Conservation (phyloP, 2,888 invertebrate species). For the Carcina quercana region DNA sequence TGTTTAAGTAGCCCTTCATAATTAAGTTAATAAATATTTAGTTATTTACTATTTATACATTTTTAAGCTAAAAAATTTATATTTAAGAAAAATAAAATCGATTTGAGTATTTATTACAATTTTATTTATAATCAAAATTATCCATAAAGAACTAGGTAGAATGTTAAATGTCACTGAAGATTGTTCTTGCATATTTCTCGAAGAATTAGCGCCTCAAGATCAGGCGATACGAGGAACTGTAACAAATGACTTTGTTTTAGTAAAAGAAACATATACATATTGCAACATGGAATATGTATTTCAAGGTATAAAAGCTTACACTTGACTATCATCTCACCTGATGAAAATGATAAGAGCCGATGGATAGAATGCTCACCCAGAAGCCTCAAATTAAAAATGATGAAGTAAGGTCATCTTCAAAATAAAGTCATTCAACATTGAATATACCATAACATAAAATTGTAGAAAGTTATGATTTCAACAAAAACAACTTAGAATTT, state of each 20-base stretch:
- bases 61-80: slow-evolving; percentile 19
- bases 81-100: slow-evolving; percentile 19
- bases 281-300: no score
- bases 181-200: slow-evolving; percentile 62
- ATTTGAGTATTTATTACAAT: slow-evolving; percentile 24
- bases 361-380: no score
- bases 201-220: slow-evolving; percentile 44
- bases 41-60: slow-evolving; percentile 16
- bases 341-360: no score
- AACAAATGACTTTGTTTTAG: slow-evolving; percentile 31
- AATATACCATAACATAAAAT: no score
- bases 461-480: no score
- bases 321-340: no score
- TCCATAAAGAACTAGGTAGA: slow-evolving; percentile 64
- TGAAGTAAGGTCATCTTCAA: no score
- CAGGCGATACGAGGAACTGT: slow-evolving; percentile 55
- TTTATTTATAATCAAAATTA: slow-evolving; percentile 62
- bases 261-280: no score
- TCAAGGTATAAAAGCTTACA: no score
- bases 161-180: slow-evolving; percentile 72
- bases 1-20: slow-evolving; percentile 84
- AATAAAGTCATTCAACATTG: no score
- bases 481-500: no score
- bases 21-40: slow-evolving; percentile 15
- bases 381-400: no score